phyloP scores from a whole-genome alignment of 2,888 invertebrate species.

The Penaeus monodon region DNA sequence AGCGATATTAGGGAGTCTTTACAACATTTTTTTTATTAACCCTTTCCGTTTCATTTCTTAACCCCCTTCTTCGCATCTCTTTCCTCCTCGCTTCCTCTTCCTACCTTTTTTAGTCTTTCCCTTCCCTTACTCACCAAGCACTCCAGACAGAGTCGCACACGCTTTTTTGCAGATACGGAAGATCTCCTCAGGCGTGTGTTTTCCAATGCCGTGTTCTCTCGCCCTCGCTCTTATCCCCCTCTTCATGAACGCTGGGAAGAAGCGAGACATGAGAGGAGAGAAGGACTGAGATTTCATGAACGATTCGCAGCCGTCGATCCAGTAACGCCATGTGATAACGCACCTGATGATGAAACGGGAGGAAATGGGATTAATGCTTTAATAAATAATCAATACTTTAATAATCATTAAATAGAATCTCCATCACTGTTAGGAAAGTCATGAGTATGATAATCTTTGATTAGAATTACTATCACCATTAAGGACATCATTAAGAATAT shows the following conservation, averaged over 20 bases:
- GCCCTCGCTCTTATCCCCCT: constrained; percentile 21
- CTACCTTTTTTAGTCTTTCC: too few species aligned
- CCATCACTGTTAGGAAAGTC: too few species aligned
- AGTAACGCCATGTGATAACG: constrained; percentile 56
- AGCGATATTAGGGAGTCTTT: too few species aligned
- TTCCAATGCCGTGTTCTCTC: constrained; percentile 46
- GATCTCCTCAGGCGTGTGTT: constrained; percentile 43
- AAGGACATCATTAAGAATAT: too few species aligned
- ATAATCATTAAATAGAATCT: too few species aligned
- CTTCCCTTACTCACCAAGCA: constrained; percentile 34
- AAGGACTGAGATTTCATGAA: constrained; percentile 53
- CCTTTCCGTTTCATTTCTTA: too few species aligned
- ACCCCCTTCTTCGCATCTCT: too few species aligned
- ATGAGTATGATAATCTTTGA: too few species aligned
- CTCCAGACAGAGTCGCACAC: constrained; percentile 32
- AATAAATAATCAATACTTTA: neutral
- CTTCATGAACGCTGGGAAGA: constrained; percentile 41
- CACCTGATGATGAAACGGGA: constrained; percentile 30
- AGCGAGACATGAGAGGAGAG: neutral
- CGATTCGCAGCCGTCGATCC: constrained; percentile 43
- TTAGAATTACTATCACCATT: too few species aligned
- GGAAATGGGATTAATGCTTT: too few species aligned
- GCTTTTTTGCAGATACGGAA: constrained; percentile 45
- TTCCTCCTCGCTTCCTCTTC: too few species aligned
- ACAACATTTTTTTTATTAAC: too few species aligned